Conservation (phyloP, 2,888 invertebrate species). For the Tetropium fuscum region DNA sequence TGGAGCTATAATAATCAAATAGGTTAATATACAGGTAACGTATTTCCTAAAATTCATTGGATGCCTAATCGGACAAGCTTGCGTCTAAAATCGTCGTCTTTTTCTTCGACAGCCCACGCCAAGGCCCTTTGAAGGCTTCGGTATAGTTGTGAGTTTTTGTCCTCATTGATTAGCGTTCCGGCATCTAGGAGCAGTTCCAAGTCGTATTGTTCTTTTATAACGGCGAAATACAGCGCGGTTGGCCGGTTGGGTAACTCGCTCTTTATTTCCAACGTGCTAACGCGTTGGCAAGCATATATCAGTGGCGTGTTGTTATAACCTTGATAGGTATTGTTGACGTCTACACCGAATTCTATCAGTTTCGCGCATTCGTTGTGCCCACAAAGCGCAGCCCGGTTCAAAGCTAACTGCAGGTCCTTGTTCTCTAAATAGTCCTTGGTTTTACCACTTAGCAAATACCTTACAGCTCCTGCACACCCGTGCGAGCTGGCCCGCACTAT, state of each 20-base stretch:
- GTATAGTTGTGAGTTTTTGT: neutral
- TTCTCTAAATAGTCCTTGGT: neutral
- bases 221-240: constrained; percentile 11
- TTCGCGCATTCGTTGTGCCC: constrained; percentile 9
- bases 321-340: constrained; percentile 11
- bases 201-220: neutral
- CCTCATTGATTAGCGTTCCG: neutral
- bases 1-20: too few species aligned
- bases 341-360: constrained; percentile 19
- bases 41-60: too few species aligned
- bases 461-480: neutral
- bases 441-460: constrained; percentile 3
- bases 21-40: too few species aligned
- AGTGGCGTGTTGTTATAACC: constrained; percentile 14
- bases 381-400: constrained; percentile 18
- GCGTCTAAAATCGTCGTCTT: neutral
- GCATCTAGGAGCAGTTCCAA: neutral
- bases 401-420: constrained; percentile 11
- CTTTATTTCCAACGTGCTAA: neutral
- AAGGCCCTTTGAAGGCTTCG: neutral
- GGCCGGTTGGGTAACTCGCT: constrained; percentile 9
- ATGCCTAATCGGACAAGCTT: constrained; percentile 1
- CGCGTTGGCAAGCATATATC: constrained; percentile 19
- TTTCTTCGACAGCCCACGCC: neutral
- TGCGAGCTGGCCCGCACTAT: constrained; percentile 20